phyloP scores from a whole-genome alignment of 92 coral and sea anemone species.

The Ricordea florida region DNA sequence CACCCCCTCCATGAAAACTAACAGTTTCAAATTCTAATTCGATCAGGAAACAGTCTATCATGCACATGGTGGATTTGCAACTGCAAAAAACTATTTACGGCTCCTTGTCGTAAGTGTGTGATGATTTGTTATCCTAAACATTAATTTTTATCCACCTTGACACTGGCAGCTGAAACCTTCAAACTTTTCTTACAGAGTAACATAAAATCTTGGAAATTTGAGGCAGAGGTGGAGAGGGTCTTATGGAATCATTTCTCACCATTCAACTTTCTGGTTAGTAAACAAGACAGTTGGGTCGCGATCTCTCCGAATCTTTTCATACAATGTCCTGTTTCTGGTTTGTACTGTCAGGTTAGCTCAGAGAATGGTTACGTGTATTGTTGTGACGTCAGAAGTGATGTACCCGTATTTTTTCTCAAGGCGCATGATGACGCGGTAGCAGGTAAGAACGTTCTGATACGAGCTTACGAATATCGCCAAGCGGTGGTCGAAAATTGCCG shows the following conservation, averaged over 20 bases:
- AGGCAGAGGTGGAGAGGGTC: slow-evolving; percentile 89
- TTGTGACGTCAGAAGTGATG: slow-evolving; percentile 91
- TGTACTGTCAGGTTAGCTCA: slow-evolving; percentile 94
- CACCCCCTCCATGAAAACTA: no score
- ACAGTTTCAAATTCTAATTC: no score
- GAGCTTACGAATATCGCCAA: no score
- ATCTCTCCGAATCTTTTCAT: no score
- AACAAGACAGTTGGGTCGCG: no score
- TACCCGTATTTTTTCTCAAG: slow-evolving; percentile 82
- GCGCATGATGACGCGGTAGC: slow-evolving; percentile 93
- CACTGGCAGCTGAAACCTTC: no score
- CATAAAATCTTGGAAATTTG: slow-evolving; percentile 87
- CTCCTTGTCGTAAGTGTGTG: neutral
- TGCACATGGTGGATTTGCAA: no score
- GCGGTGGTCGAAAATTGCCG: no score
- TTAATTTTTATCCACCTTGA: no score
- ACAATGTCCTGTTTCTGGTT: no score
- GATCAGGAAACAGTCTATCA: no score
- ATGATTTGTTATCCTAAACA: neutral
- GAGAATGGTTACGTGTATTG: slow-evolving; percentile 89
- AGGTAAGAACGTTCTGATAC: slow-evolving; percentile 40
- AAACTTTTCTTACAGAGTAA: slow-evolving; percentile 66
- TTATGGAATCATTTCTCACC: slow-evolving; percentile 98
- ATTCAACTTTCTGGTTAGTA: slow-evolving; percentile 82
- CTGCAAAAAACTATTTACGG: no score